A percentile compares a stretch with the other conserved stretches of the same genome.
These are phyloP conservation scores for Perca schrenkii DNA, from an alignment of 2,113 vertebrate species.

Conservation along the genomic window DNA sequence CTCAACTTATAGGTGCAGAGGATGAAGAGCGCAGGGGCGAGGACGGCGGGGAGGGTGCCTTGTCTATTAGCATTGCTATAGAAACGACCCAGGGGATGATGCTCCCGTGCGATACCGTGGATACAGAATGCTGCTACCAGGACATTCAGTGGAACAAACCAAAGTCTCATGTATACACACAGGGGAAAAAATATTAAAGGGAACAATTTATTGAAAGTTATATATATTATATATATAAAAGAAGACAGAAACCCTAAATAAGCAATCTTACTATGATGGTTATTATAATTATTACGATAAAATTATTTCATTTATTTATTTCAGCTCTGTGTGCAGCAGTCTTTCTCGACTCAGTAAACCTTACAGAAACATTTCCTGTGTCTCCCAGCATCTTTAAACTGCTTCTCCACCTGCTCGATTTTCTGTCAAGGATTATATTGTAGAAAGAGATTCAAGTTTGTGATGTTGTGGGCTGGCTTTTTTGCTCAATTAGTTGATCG, in stretches of 20 bases:
- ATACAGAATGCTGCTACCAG: constrained; percentile 87
- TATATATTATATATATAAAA: constrained; percentile 84
- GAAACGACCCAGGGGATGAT: constrained; percentile 83
- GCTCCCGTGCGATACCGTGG: constrained; percentile 80
- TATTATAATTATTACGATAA: constrained; percentile 87
- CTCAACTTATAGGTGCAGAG: constrained; percentile 67
- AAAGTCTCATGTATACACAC: constrained; percentile 83
- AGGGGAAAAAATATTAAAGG: constrained; percentile 83
- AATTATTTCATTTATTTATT: constrained; percentile 90
- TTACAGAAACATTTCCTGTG: constrained; percentile 80
- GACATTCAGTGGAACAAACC: constrained; percentile 83
- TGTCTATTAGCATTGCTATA: constrained; percentile 80
- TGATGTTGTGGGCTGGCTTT: not conserved
- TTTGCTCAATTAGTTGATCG: not conserved
- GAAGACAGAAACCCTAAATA: constrained; percentile 84
- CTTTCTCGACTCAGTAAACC: constrained; percentile 87
- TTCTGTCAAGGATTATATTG: not conserved
- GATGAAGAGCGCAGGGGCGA: constrained; percentile 54
- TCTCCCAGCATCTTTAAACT: constrained; percentile 60
- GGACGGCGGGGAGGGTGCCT: constrained; percentile 69
- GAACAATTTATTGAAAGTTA: constrained; percentile 84
- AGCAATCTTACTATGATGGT: constrained; percentile 87
- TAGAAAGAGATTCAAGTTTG: not conserved
- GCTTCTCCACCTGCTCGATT: not conserved
- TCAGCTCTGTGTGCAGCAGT: constrained; percentile 86